Evolutionary conservation across 2,797 vertebrate species (phyloP), one percentile per base, ranked within the genome.

Genomic region (Sebastiscus albofasciatus): DNA sequence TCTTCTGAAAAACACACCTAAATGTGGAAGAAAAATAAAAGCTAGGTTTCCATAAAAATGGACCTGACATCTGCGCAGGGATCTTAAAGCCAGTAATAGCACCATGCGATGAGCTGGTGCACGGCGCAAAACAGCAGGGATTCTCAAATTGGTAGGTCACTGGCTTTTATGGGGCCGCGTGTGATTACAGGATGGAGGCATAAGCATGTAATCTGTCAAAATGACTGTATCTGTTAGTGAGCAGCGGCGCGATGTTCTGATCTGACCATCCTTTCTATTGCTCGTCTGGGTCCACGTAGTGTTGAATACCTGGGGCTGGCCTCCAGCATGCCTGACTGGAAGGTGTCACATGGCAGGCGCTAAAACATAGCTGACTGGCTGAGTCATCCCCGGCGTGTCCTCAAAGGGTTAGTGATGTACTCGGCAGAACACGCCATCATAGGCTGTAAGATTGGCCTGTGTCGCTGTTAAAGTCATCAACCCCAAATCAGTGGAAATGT

Each of bases 111-210:
- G 82, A 87, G 86, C 83, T 62, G 75, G 76, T 82, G 77, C 80
- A 75, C 72, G 74, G 87, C 56, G 68, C 67, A 87, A 92, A 93
- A 92, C 82, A 86, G 88, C 83, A 72, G 83, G 89, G 90, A 92
- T 78, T 90, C 84, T 90, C 72, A 93, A 93, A 93, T 92, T 95
- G 91, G 91, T 89, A 91, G 92, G 88, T 92, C 93, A 91, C 82
- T 67, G 84, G 67, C 86, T 92, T 94, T 93, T 87, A 87, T 79
- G 86, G 75, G 62, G 36, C 62, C 1, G 27, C 29, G 34, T 66
- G 64, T 89, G 92, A 93, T 94, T 93, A 94, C 90, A 95, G 90
- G 94, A 94, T 80, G 71, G 89, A 79, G 85, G 82, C 58, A 81
- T 90, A 89, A 90, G 85, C 86, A 75, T 92, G 76, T 93, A 93